These are phyloP conservation scores for Cryptosula pallasiana DNA, from an alignment of 2,888 invertebrate species.

Conservation along the genomic window DNA sequence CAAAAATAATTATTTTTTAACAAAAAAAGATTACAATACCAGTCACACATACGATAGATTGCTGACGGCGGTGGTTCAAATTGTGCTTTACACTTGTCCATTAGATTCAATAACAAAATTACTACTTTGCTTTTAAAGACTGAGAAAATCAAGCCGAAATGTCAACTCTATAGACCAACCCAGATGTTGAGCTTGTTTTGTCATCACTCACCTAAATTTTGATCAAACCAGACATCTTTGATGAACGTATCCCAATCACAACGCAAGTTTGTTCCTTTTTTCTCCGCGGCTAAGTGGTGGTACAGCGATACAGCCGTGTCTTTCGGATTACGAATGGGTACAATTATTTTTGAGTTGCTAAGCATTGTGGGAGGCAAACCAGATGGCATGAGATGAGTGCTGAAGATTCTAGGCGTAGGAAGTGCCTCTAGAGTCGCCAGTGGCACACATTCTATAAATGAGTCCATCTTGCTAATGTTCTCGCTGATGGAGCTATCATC, in stretches of 20 bases:
- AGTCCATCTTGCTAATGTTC: not conserved
- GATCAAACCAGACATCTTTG: slow-evolving; percentile 3
- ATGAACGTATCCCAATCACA: slow-evolving; percentile 2
- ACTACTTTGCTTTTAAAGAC: not conserved
- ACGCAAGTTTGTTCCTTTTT: not conserved
- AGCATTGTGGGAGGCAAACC: not conserved
- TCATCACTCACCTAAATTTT: not conserved
- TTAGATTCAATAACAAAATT: no score
- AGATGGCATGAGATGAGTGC: slow-evolving; percentile 14
- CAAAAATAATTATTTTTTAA: no score
- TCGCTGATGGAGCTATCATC: not conserved
- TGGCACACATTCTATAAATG: not conserved
- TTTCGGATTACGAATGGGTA: slow-evolving; percentile 8
- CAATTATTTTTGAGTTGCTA: not conserved
- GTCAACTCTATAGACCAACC: not conserved
- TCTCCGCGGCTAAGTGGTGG: not conserved
- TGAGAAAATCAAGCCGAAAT: not conserved
- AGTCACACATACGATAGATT: no score
- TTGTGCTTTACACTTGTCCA: no score
- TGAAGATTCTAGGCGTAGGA: not conserved
- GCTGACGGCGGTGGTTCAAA: no score
- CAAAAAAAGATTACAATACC: no score
- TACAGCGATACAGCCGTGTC: slow-evolving; percentile 16
- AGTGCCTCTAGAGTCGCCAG: not conserved
- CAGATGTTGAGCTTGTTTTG: not conserved